phyloP scores from a whole-genome alignment of 2,888 invertebrate genomes.

The Tipula unca region DNA sequence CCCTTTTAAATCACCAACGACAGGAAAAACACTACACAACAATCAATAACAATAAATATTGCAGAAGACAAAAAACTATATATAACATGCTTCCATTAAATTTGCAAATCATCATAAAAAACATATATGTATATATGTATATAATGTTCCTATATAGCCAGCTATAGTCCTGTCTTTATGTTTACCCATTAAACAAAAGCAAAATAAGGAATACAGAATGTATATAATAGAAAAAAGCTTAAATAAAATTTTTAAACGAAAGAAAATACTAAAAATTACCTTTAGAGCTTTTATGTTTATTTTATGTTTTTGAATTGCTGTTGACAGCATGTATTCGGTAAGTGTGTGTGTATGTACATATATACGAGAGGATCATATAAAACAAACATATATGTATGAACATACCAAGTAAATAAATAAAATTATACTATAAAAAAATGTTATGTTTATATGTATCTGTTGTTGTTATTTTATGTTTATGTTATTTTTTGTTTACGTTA shows the following conservation, averaged over 20 bases:
- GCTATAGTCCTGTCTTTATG: not conserved
- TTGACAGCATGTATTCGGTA: not conserved
- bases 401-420: not conserved
- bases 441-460: not conserved
- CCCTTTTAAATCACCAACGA: not conserved
- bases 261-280: not conserved
- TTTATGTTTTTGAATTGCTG: not conserved
- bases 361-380: not conserved
- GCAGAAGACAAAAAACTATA: not conserved
- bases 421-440: not conserved
- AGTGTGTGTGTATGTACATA: not conserved
- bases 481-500: not conserved
- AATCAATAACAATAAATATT: not conserved
- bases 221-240: not conserved
- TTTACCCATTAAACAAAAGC: not conserved
- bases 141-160: not conserved
- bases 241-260: not conserved
- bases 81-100: not conserved
- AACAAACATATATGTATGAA: not conserved
- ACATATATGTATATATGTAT: not conserved
- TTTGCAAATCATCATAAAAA: not conserved
- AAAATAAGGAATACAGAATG: not conserved
- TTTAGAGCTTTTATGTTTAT: slow-evolving; percentile 14
- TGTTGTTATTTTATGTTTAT: not conserved
- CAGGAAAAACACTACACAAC: not conserved